Evolutionary conservation across 2,888 invertebrate species (phyloP), one percentile per base, ranked within the genome.

Genomic region (Rhaphigaster nebulosa): DNA sequence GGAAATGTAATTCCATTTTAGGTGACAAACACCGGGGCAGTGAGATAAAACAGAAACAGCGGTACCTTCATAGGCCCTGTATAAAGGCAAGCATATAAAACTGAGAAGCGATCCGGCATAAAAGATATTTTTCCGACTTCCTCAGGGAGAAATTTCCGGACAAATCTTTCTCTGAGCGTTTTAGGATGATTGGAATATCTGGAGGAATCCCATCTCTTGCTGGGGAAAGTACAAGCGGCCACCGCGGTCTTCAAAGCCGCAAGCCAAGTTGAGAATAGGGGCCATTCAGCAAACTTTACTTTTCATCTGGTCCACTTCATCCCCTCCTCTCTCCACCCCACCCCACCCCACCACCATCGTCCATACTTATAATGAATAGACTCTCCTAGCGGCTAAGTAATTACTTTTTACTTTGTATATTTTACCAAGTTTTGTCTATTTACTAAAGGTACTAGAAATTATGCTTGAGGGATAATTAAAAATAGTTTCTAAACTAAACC

Each of bases 151-250:
- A 84, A 45, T 84, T 84, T 84, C 84, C 15, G 84, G 84, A 84
- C 84, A 84, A 84, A 84, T 84, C 84, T 84, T 76, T 50, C 84
- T 45, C 84, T 84, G 84, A 84, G 84, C 84, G 84, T 84, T 84
- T 84, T 84, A 84, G 84, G 84, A 84, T 84, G 84, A 84, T 84
- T 84, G 84, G 84, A 84, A 84, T 84, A 84, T 84, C 84, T 84
- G 84, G 84, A 84, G 84, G 84, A 84, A 84, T 84, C 84, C 45
- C 84, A 84, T 84, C 84, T 45, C 45, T 84, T 84, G 45, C 45
- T n/a, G 34, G 84, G n/a, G 45, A 10, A n/a, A n/a, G 84, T 84
- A 84, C 84, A 84, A n/a, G 45, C 84, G 84, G 45, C n/a, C 45
- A 84, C 45, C 12, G n/a, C 84, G 15, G 45, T 15, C 84, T 45